Conservation (phyloP, 2,113 vertebrate genomes). For the Onychorhynchus coronatus region DNA sequence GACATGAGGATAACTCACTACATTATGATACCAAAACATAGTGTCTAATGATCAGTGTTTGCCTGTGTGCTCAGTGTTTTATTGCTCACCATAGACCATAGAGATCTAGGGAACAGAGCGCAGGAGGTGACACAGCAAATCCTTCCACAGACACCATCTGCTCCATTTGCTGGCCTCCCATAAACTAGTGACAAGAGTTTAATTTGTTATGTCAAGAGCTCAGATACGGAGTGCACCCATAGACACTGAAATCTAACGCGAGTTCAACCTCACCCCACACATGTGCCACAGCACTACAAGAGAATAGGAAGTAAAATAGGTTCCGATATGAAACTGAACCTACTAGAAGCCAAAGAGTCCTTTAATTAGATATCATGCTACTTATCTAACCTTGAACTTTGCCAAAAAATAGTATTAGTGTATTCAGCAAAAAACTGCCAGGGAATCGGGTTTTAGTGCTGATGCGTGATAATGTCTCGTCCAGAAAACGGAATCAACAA, state of each 20-base stretch:
- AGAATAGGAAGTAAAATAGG: background rate
- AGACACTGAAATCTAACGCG: background rate
- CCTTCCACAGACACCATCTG: background rate
- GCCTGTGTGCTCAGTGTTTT: background rate
- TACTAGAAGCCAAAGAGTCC: background rate
- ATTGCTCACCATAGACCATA: fast-evolving
- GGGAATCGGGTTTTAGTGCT: background rate
- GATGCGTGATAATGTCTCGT: fast-evolving
- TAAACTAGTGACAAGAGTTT: background rate
- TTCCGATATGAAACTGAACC: background rate
- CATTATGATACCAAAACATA: background rate
- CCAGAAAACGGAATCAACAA: background rate
- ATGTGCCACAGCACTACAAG: background rate
- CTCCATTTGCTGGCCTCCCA: background rate
- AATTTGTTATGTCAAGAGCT: background rate
- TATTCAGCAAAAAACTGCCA: background rate
- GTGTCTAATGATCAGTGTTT: background rate
- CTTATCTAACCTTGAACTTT: background rate
- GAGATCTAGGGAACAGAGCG: background rate
- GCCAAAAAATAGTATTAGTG: fast-evolving
- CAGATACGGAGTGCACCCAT: background rate
- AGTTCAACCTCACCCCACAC: fast-evolving
- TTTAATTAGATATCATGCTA: background rate
- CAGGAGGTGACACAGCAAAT: background rate
- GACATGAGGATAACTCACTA: background rate